Conservation (phyloP, 1,140 invertebrate genomes). For the Phymastichus coffea region DNA sequence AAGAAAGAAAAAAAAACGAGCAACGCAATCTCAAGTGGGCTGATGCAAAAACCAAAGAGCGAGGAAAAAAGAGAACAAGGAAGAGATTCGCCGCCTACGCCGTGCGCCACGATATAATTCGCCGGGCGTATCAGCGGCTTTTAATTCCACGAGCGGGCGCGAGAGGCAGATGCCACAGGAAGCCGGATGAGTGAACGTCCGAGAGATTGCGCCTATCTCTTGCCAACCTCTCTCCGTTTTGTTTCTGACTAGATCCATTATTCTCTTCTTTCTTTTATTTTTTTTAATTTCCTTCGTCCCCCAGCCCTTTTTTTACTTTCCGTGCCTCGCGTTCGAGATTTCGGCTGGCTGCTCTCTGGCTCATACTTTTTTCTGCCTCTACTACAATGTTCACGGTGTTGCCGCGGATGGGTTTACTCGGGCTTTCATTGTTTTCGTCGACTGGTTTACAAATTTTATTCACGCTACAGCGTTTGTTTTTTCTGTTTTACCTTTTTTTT, state of each 20-base stretch:
- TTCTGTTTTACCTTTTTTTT: no score
- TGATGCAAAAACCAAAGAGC: neutral
- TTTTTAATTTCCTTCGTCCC: neutral
- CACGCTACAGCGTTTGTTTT: no score
- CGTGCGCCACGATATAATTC: slow-evolving; percentile 15
- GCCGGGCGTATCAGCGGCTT: slow-evolving; percentile 4
- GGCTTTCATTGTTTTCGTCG: no score
- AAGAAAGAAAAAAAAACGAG: no score
- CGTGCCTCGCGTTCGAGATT: neutral
- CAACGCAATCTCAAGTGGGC: slow-evolving; percentile 21
- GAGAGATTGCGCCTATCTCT: neutral
- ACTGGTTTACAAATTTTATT: no score
- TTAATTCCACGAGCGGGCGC: slow-evolving; percentile 11
- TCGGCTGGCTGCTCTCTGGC: neutral
- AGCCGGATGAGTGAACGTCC: neutral
- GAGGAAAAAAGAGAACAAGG: neutral
- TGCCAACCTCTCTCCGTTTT: no score
- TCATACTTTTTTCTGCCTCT: no score
- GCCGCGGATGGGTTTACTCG: no score
- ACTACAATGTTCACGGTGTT: no score
- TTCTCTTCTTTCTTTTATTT: neutral
- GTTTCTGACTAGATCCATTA: no score
- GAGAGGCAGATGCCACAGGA: neutral
- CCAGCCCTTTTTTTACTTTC: neutral
- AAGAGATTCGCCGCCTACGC: neutral